These are phyloP conservation scores for Synanthedon tipuliformis DNA, from an alignment of 2,888 invertebrate species.

Conservation along the genomic window DNA sequence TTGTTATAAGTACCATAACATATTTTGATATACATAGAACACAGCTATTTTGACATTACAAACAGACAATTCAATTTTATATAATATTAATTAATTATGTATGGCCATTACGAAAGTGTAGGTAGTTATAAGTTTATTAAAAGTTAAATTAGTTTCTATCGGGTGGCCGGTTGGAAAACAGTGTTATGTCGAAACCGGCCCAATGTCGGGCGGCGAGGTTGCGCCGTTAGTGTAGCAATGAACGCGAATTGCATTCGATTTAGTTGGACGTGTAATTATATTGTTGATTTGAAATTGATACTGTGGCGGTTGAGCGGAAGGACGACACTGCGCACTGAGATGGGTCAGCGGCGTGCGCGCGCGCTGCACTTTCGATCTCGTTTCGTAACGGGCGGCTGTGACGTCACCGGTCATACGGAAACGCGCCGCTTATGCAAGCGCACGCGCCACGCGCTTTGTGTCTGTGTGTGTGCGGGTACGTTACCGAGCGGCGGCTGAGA, in stretches of 20 bases:
- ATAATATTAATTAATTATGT: too few species aligned
- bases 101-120: too few species aligned
- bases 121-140: too few species aligned
- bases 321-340: slow-evolving; percentile 3
- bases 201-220: slow-evolving; percentile 31
- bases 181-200: slow-evolving; percentile 31
- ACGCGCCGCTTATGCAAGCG: slow-evolving; percentile 20
- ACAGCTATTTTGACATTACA: too few species aligned
- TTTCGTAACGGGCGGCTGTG: slow-evolving; percentile 19
- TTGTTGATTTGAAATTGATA: slow-evolving; percentile 11
- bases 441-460: slow-evolving; percentile 3
- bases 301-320: background rate
- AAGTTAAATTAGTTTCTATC: slow-evolving; percentile 29
- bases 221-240: slow-evolving; percentile 24
- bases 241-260: slow-evolving; percentile 19
- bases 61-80: too few species aligned
- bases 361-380: slow-evolving; percentile 9
- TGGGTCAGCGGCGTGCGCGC: slow-evolving; percentile 7
- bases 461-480: slow-evolving; percentile 28
- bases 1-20: too few species aligned
- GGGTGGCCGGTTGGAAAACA: slow-evolving; percentile 7
- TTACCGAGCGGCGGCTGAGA: slow-evolving; percentile 28
- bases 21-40: too few species aligned
- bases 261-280: slow-evolving; percentile 6
- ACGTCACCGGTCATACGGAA: slow-evolving; percentile 15